Evolutionary conservation across 2,113 vertebrate genomes (phyloP), one percentile per base, ranked within the genome.

Genomic region (Crypturellus undulatus): DNA sequence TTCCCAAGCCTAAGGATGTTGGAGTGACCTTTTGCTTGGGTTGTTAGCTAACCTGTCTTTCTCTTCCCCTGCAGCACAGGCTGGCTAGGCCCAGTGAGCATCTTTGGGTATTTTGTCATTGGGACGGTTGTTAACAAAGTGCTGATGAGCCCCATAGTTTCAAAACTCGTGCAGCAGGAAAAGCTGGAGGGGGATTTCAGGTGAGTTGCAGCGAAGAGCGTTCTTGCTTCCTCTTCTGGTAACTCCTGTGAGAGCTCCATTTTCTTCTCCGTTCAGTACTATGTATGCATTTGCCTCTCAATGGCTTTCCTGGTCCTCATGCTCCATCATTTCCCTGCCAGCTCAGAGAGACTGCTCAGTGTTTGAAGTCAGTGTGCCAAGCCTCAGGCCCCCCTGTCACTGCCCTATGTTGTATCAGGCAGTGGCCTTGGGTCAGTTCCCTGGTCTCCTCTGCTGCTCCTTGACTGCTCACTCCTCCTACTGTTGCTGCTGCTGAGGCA

Each of bases 101-200:
- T 99, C 96, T 99, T 99, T 30, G 98, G 98, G 3, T 99, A 99
- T 96, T 99, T 99, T 92, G 28, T 99, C 64, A 83, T 99, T n/a
- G 99, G 99, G 38, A 99, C 98, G 0, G 34, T 99, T 4, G 78
- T 98, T 97, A 99, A 99, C 96, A 99, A 98, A 96, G 79, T 98
- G 36, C 95, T 99, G 56, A 99, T 99, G 98, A 98, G 98, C 36
- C 99, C 99, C 5, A 99, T 99, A 63, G 98, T 99, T 86, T 98
- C 98, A 2, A 99, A 98, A 82, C 97, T 99, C 92, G 98, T 99
- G 78, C 98, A 99, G 71, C 99, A 99, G 93, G 99, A 99, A 95
- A 99, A 99, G 92, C 98, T 99, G 89, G 99, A 99, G 62, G 99
- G 99, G 20, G 98, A 99, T 96, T 99, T 99, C 97, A 99, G 99